phyloP scores from a whole-genome alignment of 2,113 vertebrate species.

The Mixornis gularis region DNA sequence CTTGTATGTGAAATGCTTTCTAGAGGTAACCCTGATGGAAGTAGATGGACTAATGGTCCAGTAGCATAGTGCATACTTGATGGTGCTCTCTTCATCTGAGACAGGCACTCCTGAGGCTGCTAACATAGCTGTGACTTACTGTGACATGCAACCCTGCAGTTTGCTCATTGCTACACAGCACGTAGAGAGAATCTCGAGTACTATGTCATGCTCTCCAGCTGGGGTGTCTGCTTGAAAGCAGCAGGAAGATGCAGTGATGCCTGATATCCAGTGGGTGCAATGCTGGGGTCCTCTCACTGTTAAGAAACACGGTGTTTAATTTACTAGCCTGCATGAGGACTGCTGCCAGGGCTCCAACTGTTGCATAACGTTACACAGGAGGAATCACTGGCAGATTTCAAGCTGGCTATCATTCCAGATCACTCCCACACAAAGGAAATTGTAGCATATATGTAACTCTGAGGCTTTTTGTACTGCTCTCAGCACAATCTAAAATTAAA shows the following conservation, averaged over 20 bases:
- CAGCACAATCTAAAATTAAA: slow-evolving; percentile 29
- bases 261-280: background rate
- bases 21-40: rapidly evolving
- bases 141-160: background rate
- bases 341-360: slow-evolving; percentile 34
- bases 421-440: slow-evolving; percentile 57
- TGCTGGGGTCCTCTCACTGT: background rate
- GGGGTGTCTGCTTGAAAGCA: background rate
- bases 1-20: background rate
- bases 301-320: background rate
- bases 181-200: rapidly evolving
- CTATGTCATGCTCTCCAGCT: background rate
- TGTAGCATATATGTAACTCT: slow-evolving; percentile 14
- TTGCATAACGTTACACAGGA: slow-evolving; percentile 51
- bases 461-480: slow-evolving; percentile 27
- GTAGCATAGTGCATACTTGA: rapidly evolving
- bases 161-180: rapidly evolving
- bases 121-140: background rate
- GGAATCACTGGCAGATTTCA: slow-evolving; percentile 44
- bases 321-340: background rate
- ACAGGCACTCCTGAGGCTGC: background rate
- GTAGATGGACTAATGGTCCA: background rate
- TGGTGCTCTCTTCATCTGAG: rapidly evolving
- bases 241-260: background rate
- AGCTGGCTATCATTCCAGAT: slow-evolving; percentile 51